phyloP scores from a whole-genome alignment of 2,113 vertebrate genomes.

The Ameiurus melas region DNA sequence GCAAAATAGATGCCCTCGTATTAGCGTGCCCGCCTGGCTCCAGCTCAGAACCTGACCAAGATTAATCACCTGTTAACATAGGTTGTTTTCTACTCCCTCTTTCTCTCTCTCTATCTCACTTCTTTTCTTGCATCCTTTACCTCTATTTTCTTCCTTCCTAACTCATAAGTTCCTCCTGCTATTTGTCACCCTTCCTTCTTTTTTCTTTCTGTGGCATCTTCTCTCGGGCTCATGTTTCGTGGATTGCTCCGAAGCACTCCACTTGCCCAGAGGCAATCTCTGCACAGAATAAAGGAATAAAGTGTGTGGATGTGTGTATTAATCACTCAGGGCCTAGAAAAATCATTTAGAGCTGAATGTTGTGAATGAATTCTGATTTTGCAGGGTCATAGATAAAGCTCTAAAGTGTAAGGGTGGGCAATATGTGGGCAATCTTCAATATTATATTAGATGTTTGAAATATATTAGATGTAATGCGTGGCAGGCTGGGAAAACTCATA shows the following conservation, averaged over 20 bases:
- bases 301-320: conserved; percentile 3
- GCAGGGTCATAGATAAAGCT: not conserved
- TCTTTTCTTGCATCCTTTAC: conserved; percentile 6
- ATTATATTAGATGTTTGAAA: not conserved
- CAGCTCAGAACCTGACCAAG: conserved; percentile 33
- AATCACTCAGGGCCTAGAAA: not conserved
- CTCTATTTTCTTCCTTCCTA: not conserved
- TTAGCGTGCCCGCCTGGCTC: conserved; percentile 41
- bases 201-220: conserved; percentile 30
- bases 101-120: conserved; percentile 10
- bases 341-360: not conserved
- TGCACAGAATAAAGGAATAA: not conserved
- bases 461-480: not conserved
- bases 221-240: not conserved
- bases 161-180: conserved; percentile 5
- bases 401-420: not conserved
- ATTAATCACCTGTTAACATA: conserved; percentile 57
- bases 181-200: not conserved
- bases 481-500: not conserved
- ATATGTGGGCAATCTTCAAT: not conserved
- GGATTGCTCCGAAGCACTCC: not conserved
- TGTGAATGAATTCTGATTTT: not conserved
- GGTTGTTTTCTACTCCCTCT: conserved; percentile 48
- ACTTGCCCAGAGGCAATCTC: conserved; percentile 29
- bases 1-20: conserved; percentile 50